Percentiles rank a stretch among this genome's conserved stretches.
Conservation (phyloP, 1,140 invertebrate genomes). For the Uloborus diversus region DNA sequence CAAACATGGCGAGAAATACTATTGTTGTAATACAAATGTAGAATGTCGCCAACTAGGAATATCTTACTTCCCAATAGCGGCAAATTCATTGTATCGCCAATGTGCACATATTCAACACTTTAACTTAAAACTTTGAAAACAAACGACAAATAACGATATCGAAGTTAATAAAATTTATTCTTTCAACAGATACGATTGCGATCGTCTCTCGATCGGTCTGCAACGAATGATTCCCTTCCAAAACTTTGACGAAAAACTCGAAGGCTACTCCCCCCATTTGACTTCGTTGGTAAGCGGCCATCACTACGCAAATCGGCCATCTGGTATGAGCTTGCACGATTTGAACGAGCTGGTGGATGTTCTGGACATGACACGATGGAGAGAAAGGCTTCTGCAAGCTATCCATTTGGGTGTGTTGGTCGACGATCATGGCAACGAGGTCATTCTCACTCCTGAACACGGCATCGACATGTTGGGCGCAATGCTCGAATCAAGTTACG, state of each 20-base stretch:
- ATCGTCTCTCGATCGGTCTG: conserved; percentile 74
- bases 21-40: too few species aligned
- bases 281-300: conserved; percentile 73
- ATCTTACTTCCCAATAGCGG: too few species aligned
- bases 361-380: conserved; percentile 65
- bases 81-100: too few species aligned
- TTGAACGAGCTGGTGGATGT: conserved; percentile 63
- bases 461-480: conserved; percentile 55
- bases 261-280: conserved; percentile 73
- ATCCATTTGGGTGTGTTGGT: conserved; percentile 42
- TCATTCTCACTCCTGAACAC: conserved; percentile 13
- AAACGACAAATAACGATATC: too few species aligned
- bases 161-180: neutral
- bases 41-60: too few species aligned
- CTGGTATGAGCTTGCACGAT: conserved; percentile 67
- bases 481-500: conserved; percentile 45
- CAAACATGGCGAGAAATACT: too few species aligned
- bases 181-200: conserved; percentile 73
- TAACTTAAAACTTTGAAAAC: too few species aligned
- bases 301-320: conserved; percentile 71
- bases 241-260: conserved; percentile 59
- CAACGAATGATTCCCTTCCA: conserved; percentile 51
- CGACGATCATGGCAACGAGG: conserved; percentile 43
- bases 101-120: too few species aligned
- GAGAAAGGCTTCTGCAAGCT: conserved; percentile 47